Base-by-base conservation (phyloP, 1,140 invertebrate genomes). In the Sycobia sp. region DNA sequence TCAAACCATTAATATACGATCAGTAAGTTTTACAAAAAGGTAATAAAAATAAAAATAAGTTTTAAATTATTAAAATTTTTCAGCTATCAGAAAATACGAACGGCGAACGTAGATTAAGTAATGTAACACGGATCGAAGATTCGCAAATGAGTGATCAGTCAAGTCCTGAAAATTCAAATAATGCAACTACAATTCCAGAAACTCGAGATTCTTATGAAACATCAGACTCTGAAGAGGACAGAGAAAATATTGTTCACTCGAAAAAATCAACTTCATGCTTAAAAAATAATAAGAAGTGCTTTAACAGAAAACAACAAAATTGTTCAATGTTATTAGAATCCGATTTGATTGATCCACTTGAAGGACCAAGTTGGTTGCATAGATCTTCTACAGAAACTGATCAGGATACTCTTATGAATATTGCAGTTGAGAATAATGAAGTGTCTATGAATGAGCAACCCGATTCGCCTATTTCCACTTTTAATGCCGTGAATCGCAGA, bases 281-380 rank as follows among this genome's bases (percentile, higher is more conserved):
- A n/a, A n/a, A n/a, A n/a, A n/a, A n/a, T n/a, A 29, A 22, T 20
- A 22, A 20, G 1, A 34, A 25, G 16, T 18, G 3, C 13, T 18
- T 13, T 3, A 51, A 32, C 18, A 50, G 16, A 11, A 62, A 36
- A 32, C 13, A 32, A 11, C 29, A 32, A 11, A 32, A 32, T 32
- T 11, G 29, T 32, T 38, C 22, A 3, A 43, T 11, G 20, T 29
- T n/a, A 13, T 32, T 54, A 5, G 47, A 53, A 8, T 62, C 62
- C 18, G 9, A 50, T 0, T 47, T 64, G 3, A 72, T 78, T 2
- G 79, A 82, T 73, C 78, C 78, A 0, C 20, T 80, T 2, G 79
- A 82, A 65, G 79, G 80, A 3, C 69, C 80, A 5, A 82, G 80
- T 32, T 82, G 79, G 80, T 61, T 75, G 53, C 73, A 75, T 46